Percentiles rank a stretch among this genome's conserved stretches.
phyloP scores from a whole-genome alignment of 2,113 vertebrate genomes.

The Platycercus adscitus region DNA sequence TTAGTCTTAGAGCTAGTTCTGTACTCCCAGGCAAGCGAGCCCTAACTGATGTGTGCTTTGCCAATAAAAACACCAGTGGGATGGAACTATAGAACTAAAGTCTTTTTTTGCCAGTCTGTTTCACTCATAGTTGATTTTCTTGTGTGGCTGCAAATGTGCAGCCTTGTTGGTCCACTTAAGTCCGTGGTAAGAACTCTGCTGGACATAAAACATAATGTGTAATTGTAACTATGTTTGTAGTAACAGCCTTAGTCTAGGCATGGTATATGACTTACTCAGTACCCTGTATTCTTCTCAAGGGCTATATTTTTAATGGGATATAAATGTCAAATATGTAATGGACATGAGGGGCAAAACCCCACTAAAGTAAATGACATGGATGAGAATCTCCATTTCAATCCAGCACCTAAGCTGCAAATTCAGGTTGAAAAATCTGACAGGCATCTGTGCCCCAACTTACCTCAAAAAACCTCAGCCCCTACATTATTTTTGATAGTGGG shows the following conservation, averaged over 20 bases:
- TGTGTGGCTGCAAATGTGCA: background rate
- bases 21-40: background rate
- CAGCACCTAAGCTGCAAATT: background rate
- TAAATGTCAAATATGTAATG: background rate
- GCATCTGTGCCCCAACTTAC: background rate
- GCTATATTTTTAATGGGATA: background rate
- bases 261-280: background rate
- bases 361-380: background rate
- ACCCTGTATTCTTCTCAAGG: background rate
- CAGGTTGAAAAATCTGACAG: background rate
- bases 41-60: background rate
- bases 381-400: background rate
- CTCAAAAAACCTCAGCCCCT: background rate
- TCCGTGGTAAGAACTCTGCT: background rate
- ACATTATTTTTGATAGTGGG: background rate
- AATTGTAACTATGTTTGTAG: background rate
- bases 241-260: background rate
- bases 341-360: background rate
- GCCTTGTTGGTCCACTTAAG: background rate
- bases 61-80: background rate
- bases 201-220: background rate
- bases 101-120: background rate
- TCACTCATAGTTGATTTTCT: background rate
- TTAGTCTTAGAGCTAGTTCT: constrained; percentile 14
- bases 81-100: background rate